Conservation (phyloP, 2,113 vertebrate genomes). For the Nothoprocta perdicaria region DNA sequence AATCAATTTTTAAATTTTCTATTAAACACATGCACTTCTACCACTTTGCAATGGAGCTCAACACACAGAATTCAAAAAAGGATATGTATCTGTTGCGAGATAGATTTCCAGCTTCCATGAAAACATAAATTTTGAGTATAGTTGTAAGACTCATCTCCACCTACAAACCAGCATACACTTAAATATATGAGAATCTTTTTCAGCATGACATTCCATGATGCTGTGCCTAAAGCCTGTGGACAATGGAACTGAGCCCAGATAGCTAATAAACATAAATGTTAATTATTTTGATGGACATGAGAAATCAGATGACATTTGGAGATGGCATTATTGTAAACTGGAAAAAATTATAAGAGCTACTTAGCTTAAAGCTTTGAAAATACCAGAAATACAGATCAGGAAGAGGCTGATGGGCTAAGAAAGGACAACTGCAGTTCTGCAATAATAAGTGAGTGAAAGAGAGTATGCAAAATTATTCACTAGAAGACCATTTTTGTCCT, state of each 20-base stretch:
- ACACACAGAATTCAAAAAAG: background rate
- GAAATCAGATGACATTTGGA: constrained; percentile 19
- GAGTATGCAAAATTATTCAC: background rate
- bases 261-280: constrained; percentile 33
- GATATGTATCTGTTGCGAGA: background rate
- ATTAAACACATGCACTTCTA: background rate
- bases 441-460: background rate
- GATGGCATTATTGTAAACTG: background rate
- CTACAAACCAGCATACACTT: background rate
- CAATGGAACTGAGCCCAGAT: background rate
- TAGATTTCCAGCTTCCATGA: background rate
- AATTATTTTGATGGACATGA: constrained; percentile 20
- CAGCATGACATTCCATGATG: background rate
- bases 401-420: background rate
- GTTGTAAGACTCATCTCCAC: background rate
- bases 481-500: background rate
- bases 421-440: background rate
- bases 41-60: background rate
- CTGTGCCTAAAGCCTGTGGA: background rate
- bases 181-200: background rate
- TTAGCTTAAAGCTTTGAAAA: constrained; percentile 21
- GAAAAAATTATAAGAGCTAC: constrained; percentile 2
- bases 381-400: background rate
- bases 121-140: background rate
- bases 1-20: background rate